These are phyloP conservation scores for Chironomus striatipennis DNA, from an alignment of 1,140 invertebrate genomes.

Conservation along the genomic window DNA sequence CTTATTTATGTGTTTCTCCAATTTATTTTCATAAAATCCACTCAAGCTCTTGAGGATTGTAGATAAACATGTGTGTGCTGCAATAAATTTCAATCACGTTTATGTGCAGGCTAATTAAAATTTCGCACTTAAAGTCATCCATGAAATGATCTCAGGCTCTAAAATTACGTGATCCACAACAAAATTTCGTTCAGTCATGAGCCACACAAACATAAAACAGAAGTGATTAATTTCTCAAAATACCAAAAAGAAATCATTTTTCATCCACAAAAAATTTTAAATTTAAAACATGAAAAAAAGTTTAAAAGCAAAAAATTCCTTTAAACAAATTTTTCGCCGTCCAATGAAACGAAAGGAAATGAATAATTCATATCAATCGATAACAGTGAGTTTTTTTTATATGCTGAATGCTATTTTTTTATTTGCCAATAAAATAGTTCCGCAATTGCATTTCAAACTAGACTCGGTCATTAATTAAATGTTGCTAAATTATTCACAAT, in stretches of 20 bases:
- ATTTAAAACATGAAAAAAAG: too few relatives aligned
- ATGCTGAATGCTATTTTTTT: too few relatives aligned
- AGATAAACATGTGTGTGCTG: too few relatives aligned
- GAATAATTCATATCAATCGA: background rate
- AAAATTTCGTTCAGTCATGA: background rate
- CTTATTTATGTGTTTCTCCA: too few relatives aligned
- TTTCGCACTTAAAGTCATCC: slow-evolving; percentile 19
- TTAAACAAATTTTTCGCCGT: background rate
- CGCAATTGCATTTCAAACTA: slow-evolving; percentile 7
- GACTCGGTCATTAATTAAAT: slow-evolving; percentile 20
- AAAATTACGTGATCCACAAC: too few relatives aligned
- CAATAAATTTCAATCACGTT: too few relatives aligned
- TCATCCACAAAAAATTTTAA: background rate
- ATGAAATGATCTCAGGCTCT: background rate
- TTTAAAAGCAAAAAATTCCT: background rate
- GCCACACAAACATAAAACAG: background rate
- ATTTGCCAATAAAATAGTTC: background rate
- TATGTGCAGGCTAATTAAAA: slow-evolving; percentile 4
- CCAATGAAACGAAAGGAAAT: background rate
- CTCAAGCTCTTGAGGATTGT: too few relatives aligned
- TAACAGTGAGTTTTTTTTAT: background rate
- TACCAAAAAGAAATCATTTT: too few relatives aligned
- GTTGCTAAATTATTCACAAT: slow-evolving; percentile 15
- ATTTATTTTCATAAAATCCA: too few relatives aligned
- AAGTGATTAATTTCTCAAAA: background rate